Base-by-base conservation (phyloP, 2,888 invertebrate species). In the Halocaridina rubra region DNA sequence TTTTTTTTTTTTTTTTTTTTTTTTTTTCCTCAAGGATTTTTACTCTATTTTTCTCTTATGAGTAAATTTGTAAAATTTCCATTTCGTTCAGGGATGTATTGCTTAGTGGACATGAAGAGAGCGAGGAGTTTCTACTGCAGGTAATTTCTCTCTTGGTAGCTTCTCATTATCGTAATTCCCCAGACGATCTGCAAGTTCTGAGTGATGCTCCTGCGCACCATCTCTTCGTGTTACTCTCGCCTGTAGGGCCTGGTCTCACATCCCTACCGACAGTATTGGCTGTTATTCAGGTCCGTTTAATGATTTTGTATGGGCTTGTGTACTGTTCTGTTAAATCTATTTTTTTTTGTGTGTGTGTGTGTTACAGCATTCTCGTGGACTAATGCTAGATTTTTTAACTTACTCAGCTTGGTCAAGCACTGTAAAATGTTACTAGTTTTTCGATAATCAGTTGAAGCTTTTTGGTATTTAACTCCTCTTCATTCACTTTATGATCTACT, bases 181-280 rank as follows among this genome's bases (percentile, higher is more conserved):
- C 99, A 0, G 98, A 99, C 92, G 99, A 99, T 92, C 93, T 99
- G 59, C 99, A 99, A 92, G 94, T 99, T 93, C 93, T 99, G 92
- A 97, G 98, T n/a, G 99, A 99, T 92, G 99, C 99, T 22, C 99
- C 99, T 0, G 98, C 98, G 0, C 99, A 99, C 92, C 97, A 98
- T 91, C 91, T 99, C 84, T 99, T 99, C 92, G 98, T 98, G 89
- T 92, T 99, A 33, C 92, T 99, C 86, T 96, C 96, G 0, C 98
- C 99, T 0, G 94, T 97, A 0, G 93, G 95, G 4, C 24, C 39
- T 89, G 81, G 88, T n/a, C 93, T 90, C 72, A 94, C 94, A 82
- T 89, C 93, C 59, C 92, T 99, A 89, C 99, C 99, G 0, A 98
- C 99, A 91, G 95, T 98, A 80, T 92, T 98, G n/a, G 88, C 80